A percentile compares a stretch with the other conserved stretches of the same genome.
These are phyloP conservation scores for Rhagonycha fulva DNA, from an alignment of 2,888 invertebrate species.

Conservation along the genomic window DNA sequence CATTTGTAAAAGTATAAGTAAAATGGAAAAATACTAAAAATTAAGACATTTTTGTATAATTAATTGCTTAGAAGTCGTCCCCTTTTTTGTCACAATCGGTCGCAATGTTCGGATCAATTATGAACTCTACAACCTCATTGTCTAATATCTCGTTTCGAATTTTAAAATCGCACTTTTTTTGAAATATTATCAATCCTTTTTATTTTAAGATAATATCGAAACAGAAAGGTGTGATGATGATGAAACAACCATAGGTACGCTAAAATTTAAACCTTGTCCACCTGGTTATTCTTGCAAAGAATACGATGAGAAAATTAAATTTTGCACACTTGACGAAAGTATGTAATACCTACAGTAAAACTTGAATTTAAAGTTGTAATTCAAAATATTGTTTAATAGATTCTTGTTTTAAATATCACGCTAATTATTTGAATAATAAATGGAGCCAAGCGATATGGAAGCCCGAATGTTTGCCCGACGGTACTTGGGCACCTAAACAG, in stretches of 20 bases:
- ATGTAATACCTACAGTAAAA: too few relatives aligned
- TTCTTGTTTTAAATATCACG: conserved; percentile 33
- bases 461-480: conserved; percentile 62
- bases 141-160: too few relatives aligned
- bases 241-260: too few relatives aligned
- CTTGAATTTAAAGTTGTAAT: neutral
- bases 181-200: neutral
- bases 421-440: conserved; percentile 5
- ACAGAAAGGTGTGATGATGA: neutral
- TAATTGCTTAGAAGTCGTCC: too few relatives aligned
- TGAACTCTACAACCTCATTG: too few relatives aligned
- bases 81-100: too few relatives aligned
- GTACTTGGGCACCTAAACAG: conserved; percentile 65
- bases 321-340: conserved; percentile 41
- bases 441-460: conserved; percentile 38
- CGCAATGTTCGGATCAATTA: too few relatives aligned
- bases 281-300: neutral
- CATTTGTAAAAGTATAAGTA: too few relatives aligned
- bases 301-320: conserved; percentile 14
- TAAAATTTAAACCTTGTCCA: neutral
- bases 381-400: conserved; percentile 15
- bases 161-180: too few relatives aligned
- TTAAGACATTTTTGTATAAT: too few relatives aligned
- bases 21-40: too few relatives aligned
- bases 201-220: conserved; percentile 19